Evolutionary conservation across 2,797 vertebrate genomes (phyloP).

Genomic region (Argya squamiceps): DNA sequence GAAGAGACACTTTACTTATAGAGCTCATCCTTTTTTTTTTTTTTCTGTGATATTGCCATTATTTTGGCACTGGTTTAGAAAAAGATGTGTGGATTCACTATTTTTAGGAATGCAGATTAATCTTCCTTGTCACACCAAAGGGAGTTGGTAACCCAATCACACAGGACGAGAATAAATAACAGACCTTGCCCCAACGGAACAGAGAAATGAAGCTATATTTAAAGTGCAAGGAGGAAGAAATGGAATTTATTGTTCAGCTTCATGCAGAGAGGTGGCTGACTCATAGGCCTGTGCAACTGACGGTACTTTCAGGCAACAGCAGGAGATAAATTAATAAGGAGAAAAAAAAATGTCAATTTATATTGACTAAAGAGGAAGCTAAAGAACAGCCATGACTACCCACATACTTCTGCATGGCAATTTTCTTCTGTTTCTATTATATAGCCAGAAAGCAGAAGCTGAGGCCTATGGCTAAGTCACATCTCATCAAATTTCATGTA

Average conservation of each 20-base stretch:
- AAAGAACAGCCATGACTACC: slow-evolving; percentile 32
- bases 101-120: not conserved
- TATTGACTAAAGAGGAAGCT: slow-evolving; percentile 14
- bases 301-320: slow-evolving; percentile 11
- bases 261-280: slow-evolving; percentile 51
- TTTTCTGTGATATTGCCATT: not conserved
- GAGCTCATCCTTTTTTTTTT: not conserved
- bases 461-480: not conserved
- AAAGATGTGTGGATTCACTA: not conserved
- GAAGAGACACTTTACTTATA: not conserved
- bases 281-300: not conserved
- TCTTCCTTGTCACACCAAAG: not conserved
- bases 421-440: not conserved
- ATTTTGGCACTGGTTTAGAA: not conserved
- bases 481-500: not conserved
- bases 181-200: not conserved
- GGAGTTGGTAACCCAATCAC: not conserved
- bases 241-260: slow-evolving; percentile 56
- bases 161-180: not conserved
- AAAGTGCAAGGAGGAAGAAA: slow-evolving; percentile 31
- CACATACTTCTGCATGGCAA: not conserved
- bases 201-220: slow-evolving; percentile 25
- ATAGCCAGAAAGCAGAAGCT: not conserved
- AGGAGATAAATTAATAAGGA: slow-evolving; percentile 38
- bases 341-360: slow-evolving; percentile 20